Percentiles rank a stretch among this genome's conserved stretches.
Evolutionary conservation across 2,888 invertebrate species (phyloP).

Genomic region (Aphodius granarius): DNA sequence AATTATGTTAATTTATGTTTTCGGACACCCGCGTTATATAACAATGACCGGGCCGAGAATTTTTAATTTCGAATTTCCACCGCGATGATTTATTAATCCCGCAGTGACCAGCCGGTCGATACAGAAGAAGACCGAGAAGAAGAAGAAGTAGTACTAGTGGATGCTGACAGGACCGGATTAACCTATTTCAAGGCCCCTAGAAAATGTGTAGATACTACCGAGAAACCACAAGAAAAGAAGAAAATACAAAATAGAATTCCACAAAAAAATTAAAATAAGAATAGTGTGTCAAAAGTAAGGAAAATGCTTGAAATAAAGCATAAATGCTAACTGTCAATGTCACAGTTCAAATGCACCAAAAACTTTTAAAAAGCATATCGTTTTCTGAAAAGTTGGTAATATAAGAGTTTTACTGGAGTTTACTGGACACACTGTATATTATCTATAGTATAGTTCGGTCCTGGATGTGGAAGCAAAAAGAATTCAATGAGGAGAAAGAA

Average conservation of each 20-base stretch:
- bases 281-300: no score
- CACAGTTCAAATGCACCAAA: no score
- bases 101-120: constrained; percentile 5
- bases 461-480: background rate
- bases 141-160: constrained; percentile 5
- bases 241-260: no score
- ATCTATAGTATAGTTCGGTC: background rate
- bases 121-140: constrained; percentile 6
- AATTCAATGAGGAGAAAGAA: constrained; percentile 8
- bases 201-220: no score
- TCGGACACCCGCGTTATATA: constrained; percentile 20
- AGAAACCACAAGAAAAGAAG: no score
- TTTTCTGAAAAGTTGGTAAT: background rate
- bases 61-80: constrained; percentile 25
- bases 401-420: background rate
- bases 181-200: no score
- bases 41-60: constrained; percentile 21
- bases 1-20: constrained; percentile 28
- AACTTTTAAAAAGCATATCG: background rate
- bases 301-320: no score
- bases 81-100: constrained; percentile 21
- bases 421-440: background rate
- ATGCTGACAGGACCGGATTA: no score
- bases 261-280: no score
- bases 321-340: no score